These are phyloP conservation scores for Entomobrya multifasciata DNA, from an alignment of 2,888 invertebrate species.

Conservation along the genomic window DNA sequence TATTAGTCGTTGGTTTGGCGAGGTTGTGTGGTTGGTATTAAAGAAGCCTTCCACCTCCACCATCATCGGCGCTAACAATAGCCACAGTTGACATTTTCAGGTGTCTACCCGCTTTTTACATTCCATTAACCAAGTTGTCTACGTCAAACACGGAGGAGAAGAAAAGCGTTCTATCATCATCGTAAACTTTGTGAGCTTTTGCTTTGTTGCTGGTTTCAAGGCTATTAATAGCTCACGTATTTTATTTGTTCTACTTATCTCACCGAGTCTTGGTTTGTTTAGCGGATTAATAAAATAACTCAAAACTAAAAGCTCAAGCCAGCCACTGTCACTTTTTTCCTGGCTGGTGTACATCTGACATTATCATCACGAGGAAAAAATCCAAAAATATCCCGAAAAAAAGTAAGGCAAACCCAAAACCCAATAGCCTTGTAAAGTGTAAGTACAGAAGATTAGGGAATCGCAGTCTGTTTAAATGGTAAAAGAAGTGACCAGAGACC, in stretches of 20 bases:
- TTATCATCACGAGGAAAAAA: background rate
- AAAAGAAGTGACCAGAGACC: no score
- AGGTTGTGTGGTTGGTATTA: conserved; percentile 8
- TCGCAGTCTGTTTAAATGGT: conserved; percentile 8
- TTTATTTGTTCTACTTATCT: conserved; percentile 27
- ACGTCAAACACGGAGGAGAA: background rate
- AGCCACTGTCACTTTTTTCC: background rate
- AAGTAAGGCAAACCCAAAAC: background rate
- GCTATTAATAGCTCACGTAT: conserved; percentile 45
- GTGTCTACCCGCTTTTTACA: conserved; percentile 23
- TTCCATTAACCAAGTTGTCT: background rate
- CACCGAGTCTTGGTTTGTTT: conserved; percentile 15
- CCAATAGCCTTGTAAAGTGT: background rate
- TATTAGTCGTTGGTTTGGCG: conserved; percentile 41
- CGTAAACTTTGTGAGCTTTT: background rate
- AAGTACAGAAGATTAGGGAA: background rate
- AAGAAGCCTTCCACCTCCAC: background rate
- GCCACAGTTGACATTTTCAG: conserved; percentile 64
- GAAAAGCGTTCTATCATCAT: background rate
- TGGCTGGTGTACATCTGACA: conserved; percentile 22
- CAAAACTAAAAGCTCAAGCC: conserved; percentile 4
- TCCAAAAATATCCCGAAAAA: background rate
- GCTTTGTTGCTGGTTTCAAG: conserved; percentile 55
- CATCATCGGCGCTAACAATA: background rate
- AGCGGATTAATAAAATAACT: background rate